Conservation (phyloP, 2,797 vertebrate species). For the Apogon talboti region DNA sequence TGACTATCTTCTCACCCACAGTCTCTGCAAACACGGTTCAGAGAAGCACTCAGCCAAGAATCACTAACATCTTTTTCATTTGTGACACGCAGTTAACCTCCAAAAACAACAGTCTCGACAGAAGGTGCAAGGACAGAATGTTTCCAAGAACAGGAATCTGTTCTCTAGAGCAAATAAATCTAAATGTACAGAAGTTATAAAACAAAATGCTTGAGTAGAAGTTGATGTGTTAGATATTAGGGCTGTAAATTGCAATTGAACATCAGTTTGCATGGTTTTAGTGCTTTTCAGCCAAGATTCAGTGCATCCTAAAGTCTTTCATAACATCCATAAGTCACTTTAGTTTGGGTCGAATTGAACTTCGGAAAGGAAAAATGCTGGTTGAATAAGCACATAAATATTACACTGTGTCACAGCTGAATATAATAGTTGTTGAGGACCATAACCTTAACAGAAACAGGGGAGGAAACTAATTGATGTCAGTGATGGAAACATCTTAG, state of each 20-base stretch:
- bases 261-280: neutral
- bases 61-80: neutral
- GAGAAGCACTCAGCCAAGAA: neutral
- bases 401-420: neutral
- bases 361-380: neutral
- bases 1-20: neutral
- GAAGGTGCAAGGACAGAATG: too few species aligned
- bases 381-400: neutral
- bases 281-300: neutral
- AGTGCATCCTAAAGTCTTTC: neutral
- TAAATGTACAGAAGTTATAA: neutral
- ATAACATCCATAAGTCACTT: neutral
- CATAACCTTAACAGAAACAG: too few species aligned
- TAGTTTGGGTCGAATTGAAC: neutral
- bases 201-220: neutral
- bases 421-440: too few species aligned
- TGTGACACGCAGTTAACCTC: too few species aligned
- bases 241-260: neutral
- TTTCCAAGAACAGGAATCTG: too few species aligned
- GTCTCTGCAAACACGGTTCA: neutral
- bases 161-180: neutral
- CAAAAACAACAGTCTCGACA: neutral
- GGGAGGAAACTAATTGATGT: too few species aligned
- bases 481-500: too few species aligned
- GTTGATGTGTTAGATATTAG: neutral